A percentile compares a stretch with the other conserved stretches of the same genome.
phyloP scores from a whole-genome alignment of 2,888 invertebrate species.

The Cordylochernes scorpioides region DNA sequence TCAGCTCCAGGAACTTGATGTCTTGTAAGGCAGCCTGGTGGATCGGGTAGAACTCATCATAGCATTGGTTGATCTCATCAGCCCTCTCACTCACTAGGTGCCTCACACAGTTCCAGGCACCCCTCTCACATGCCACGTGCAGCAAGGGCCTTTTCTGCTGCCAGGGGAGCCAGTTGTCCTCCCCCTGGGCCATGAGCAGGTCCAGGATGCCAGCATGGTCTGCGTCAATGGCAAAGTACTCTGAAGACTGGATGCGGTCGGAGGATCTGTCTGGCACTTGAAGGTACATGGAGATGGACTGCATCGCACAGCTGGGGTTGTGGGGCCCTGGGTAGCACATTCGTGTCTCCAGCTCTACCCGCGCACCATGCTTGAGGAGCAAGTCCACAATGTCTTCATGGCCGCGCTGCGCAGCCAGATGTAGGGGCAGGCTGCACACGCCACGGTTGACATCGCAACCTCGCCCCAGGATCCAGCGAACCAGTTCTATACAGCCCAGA shows the following conservation, averaged over 20 bases:
- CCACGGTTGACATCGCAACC: slow-evolving; percentile 38
- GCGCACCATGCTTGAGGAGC: slow-evolving; percentile 37
- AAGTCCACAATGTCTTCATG: slow-evolving; percentile 37
- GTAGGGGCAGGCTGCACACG: slow-evolving; percentile 43
- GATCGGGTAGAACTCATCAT: slow-evolving; percentile 49
- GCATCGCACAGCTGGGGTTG: slow-evolving; percentile 36
- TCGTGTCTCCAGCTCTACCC: slow-evolving; percentile 39
- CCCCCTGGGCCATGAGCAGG: slow-evolving; percentile 36
- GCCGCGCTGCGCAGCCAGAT: slow-evolving; percentile 29
- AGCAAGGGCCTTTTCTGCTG: slow-evolving; percentile 29
- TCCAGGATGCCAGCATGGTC: slow-evolving; percentile 38
- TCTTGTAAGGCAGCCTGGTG: slow-evolving; percentile 44
- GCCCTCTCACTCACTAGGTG: slow-evolving; percentile 33
- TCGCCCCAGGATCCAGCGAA: slow-evolving; percentile 35
- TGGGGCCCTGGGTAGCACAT: slow-evolving; percentile 49
- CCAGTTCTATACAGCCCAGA: slow-evolving; percentile 38
- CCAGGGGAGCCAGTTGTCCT: slow-evolving; percentile 38
- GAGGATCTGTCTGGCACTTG: slow-evolving; percentile 17
- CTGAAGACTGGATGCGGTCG: slow-evolving; percentile 37
- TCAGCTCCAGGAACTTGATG: slow-evolving; percentile 31
- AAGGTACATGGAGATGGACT: slow-evolving; percentile 5
- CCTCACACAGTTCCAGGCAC: slow-evolving; percentile 42
- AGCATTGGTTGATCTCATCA: slow-evolving; percentile 36
- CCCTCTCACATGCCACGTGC: slow-evolving; percentile 40
- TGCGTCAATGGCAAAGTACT: slow-evolving; percentile 42